Conservation (phyloP, 2,888 invertebrate genomes). For the Oasisia sp. region DNA sequence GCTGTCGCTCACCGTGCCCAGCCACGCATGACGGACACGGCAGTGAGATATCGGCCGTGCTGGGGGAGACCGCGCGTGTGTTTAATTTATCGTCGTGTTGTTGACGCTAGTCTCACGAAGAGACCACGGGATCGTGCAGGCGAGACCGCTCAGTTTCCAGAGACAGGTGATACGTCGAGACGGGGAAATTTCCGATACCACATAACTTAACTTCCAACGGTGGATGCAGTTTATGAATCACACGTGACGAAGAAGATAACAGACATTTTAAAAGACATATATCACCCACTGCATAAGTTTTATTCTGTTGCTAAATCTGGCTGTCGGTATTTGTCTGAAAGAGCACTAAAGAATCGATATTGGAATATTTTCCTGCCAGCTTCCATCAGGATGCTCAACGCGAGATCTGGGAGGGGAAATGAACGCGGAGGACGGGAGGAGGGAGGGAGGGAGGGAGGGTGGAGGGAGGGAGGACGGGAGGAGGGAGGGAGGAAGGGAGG, state of each 20-base stretch:
- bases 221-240: not conserved
- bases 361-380: too few species aligned
- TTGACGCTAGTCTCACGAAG: not conserved
- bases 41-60: not conserved
- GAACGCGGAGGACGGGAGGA: too few species aligned
- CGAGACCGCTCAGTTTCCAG: not conserved
- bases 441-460: too few species aligned
- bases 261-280: too few species aligned
- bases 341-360: too few species aligned
- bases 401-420: too few species aligned
- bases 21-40: not conserved
- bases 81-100: not conserved
- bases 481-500: too few species aligned
- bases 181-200: not conserved
- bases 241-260: not conserved
- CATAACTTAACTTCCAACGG: not conserved
- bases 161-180: not conserved
- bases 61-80: not conserved
- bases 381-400: too few species aligned
- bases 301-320: too few species aligned
- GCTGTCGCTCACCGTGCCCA: not conserved
- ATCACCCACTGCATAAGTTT: too few species aligned
- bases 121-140: not conserved
- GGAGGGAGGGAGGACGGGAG: too few species aligned
- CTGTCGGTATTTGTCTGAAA: too few species aligned